These are phyloP conservation scores for Eulemur rubriventer DNA, from an alignment of 2,797 vertebrate species.

Conservation along the genomic window DNA sequence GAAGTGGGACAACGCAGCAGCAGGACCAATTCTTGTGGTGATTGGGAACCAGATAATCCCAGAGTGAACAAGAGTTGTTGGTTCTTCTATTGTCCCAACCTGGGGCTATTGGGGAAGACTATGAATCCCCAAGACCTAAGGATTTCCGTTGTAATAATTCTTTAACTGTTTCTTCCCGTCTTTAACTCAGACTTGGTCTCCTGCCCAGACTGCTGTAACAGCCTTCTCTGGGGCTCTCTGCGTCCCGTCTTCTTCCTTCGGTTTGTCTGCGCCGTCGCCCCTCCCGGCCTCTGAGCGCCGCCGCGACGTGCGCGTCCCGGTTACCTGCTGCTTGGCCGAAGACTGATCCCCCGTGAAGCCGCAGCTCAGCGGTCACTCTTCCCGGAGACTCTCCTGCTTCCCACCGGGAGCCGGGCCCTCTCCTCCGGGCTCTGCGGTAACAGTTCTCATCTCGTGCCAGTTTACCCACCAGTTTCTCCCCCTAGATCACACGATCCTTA, in stretches of 20 bases:
- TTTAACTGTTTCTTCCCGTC: not conserved
- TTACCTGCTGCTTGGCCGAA: not conserved
- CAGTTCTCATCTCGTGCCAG: rapidly evolving
- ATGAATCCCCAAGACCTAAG: not conserved
- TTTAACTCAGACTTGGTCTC: not conserved
- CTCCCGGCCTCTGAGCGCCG: not conserved
- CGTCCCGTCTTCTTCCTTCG: not conserved
- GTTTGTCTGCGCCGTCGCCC: not conserved
- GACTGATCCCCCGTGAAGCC: not conserved
- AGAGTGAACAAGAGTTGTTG: not conserved
- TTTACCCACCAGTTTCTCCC: not conserved
- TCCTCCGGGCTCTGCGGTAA: not conserved
- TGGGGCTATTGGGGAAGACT: not conserved
- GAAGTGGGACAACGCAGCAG: not conserved
- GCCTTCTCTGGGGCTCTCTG: not conserved
- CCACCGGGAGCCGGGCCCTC: rapidly evolving
- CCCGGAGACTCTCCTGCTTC: rapidly evolving
- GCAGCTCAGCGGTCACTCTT: not conserved
- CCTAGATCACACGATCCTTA: not conserved
- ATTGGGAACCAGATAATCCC: not conserved
- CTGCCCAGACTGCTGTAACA: not conserved
- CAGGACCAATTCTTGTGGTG: too few species aligned
- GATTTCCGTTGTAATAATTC: not conserved
- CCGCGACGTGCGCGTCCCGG: not conserved
- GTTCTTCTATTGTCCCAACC: not conserved